These are phyloP conservation scores for Drosophila persimilis DNA, from an alignment of 1,140 invertebrate species.

Conservation along the genomic window DNA sequence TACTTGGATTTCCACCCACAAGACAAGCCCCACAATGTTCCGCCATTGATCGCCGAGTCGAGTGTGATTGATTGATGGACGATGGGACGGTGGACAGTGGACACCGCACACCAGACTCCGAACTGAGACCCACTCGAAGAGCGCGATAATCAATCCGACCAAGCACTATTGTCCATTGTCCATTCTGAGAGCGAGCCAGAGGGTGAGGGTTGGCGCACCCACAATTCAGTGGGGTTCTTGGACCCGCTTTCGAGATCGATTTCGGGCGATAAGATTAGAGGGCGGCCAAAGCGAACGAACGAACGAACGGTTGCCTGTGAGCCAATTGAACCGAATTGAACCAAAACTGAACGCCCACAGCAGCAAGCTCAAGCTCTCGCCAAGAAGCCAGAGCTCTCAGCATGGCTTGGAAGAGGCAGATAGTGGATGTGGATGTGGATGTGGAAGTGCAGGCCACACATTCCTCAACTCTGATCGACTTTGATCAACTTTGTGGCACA, in stretches of 20 bases:
- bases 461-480: slow-evolving; percentile 11
- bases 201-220: slow-evolving; percentile 30
- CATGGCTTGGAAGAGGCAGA: not conserved
- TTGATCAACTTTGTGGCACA: slow-evolving; percentile 6
- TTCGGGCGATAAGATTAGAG: slow-evolving; percentile 67
- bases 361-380: not conserved
- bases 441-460: slow-evolving; percentile 15
- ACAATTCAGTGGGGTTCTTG: slow-evolving; percentile 27
- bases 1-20: slow-evolving; percentile 9
- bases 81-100: slow-evolving; percentile 40
- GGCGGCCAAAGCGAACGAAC: slow-evolving; percentile 43
- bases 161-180: slow-evolving; percentile 12
- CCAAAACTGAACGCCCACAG: slow-evolving; percentile 5
- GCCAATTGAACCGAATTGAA: slow-evolving; percentile 48
- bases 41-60: slow-evolving; percentile 41
- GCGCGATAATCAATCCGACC: slow-evolving; percentile 3
- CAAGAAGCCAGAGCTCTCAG: slow-evolving; percentile 2
- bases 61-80: slow-evolving; percentile 69
- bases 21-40: slow-evolving; percentile 44
- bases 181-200: slow-evolving; percentile 9
- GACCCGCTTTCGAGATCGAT: slow-evolving; percentile 46
- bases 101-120: too few species aligned
- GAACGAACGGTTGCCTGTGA: slow-evolving; percentile 39
- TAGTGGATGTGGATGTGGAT: slow-evolving; percentile 11
- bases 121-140: slow-evolving; percentile 22